Percentiles rank a stretch among this genome's conserved stretches.
phyloP scores from a whole-genome alignment of 2,797 vertebrate genomes.

The Gobio occitaniae region DNA sequence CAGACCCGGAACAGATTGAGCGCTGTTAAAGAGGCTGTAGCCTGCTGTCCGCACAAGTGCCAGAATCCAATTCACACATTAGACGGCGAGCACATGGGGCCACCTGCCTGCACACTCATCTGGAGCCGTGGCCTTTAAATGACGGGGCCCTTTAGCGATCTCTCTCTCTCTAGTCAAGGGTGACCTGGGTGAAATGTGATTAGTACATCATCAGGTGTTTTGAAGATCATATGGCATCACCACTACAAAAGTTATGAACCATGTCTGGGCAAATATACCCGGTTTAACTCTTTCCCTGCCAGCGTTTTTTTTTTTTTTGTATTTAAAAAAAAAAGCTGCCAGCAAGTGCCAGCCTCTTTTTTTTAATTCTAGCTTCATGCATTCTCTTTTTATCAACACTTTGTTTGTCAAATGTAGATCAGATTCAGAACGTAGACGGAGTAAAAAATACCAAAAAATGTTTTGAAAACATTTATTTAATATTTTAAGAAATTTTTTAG shows the following conservation, averaged over 20 bases:
- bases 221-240: too few relatives aligned
- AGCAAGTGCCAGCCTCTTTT: too few relatives aligned
- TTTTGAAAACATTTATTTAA: neutral
- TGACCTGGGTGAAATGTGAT: conserved; percentile 3
- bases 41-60: conserved; percentile 39
- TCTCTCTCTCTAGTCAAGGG: neutral
- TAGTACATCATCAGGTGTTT: conserved; percentile 1
- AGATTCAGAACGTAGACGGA: too few relatives aligned
- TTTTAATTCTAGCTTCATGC: too few relatives aligned
- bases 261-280: neutral
- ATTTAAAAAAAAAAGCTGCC: too few relatives aligned
- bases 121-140: conserved; percentile 34
- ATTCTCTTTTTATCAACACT: too few relatives aligned
- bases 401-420: too few relatives aligned
- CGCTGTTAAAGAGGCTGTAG: conserved; percentile 35
- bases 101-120: conserved; percentile 29
- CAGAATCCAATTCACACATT: conserved; percentile 55
- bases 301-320: too few relatives aligned
- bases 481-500: neutral
- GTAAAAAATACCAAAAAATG: too few relatives aligned
- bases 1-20: conserved; percentile 33
- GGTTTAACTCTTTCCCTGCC: too few relatives aligned
- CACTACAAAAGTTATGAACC: neutral
- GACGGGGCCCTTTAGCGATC: neutral
- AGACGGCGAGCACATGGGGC: conserved; percentile 31